Evolutionary conservation across 2,888 invertebrate species (phyloP), one percentile per base, ranked within the genome.

Genomic region (Meganola albula): DNA sequence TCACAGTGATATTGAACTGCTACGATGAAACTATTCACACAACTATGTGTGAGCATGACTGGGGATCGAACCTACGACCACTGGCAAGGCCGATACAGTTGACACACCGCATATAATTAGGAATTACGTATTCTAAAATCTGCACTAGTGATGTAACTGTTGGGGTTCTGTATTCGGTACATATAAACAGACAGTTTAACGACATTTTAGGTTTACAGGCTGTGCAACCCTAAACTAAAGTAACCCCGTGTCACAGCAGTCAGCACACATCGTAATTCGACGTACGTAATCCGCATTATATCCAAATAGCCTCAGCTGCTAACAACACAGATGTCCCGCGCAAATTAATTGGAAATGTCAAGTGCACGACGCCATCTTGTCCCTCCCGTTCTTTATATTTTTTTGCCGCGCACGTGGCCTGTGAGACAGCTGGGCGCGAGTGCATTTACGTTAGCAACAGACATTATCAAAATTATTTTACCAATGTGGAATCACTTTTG

Each of bases 341-440:
- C 80, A 82, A 84, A 84, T 84, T 84, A 84, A 84, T 84, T 83
- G 84, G 82, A 83, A 84, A 84, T 84, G 84, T 84, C 84, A 84
- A 84, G 84, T 84, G 82, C 84, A 80, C 67, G 32, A 16, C 71
- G 80, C 80, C 83, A 79, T 79, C 77, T 80, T 78, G 72, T 65
- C 63, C 72, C 72, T 68, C 44, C 41, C 60, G 30, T 53, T 40
- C 38, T 53, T 53, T 58, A 69, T 60, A 66, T 72, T 74, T 76
- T 78, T 74, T 78, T 79, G 75, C 65, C 63, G 66, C 68, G 76
- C 84, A 83, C 84, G 84, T 83, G 83, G 70, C 79, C 55, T 70
- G 65, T 64, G 63, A 71, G 77, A 80, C 84, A 83, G 84, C 79
- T 82, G 84, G 84, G 63, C 61, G 60, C 60, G 58, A 64, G 60